Evolutionary conservation across 2,113 vertebrate species (phyloP).

Genomic region (Heliornis fulica): DNA sequence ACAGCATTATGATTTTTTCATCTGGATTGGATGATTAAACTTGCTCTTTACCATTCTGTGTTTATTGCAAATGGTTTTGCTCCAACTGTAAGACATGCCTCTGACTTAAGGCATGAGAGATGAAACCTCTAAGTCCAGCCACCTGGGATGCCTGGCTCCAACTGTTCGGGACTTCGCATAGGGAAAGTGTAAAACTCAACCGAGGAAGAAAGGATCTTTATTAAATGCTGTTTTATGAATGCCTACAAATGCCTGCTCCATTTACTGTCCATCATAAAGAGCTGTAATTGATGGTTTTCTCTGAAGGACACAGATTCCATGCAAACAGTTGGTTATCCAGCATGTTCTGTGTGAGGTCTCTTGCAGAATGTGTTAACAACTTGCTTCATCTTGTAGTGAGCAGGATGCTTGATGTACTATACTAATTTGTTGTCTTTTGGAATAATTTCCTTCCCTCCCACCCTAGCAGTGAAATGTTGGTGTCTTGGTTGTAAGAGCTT

Average conservation of each 20-base stretch:
- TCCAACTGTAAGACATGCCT: not conserved
- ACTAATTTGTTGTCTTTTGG: not conserved
- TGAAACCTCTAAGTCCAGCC: not conserved
- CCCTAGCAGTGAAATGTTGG: not conserved
- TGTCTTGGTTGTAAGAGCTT: not conserved
- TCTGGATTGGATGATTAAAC: slow-evolving; percentile 30
- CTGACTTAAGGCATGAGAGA: not conserved
- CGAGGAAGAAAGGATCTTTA: not conserved
- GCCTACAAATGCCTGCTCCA: not conserved
- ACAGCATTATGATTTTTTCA: slow-evolving; percentile 48
- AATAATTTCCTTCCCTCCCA: fast-evolving
- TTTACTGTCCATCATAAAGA: not conserved
- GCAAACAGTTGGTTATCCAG: not conserved
- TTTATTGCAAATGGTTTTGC: slow-evolving; percentile 18
- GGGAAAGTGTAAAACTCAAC: not conserved
- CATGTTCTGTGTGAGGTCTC: not conserved
- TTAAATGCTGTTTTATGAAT: not conserved
- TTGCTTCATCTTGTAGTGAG: not conserved
- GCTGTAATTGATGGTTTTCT: not conserved
- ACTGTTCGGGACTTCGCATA: not conserved
- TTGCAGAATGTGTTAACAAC: not conserved
- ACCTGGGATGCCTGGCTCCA: not conserved
- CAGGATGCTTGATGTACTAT: not conserved
- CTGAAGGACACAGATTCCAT: not conserved
- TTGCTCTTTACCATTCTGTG: not conserved